Conservation (phyloP, 2,113 vertebrate genomes). For the Marmota flaviventris region DNA sequence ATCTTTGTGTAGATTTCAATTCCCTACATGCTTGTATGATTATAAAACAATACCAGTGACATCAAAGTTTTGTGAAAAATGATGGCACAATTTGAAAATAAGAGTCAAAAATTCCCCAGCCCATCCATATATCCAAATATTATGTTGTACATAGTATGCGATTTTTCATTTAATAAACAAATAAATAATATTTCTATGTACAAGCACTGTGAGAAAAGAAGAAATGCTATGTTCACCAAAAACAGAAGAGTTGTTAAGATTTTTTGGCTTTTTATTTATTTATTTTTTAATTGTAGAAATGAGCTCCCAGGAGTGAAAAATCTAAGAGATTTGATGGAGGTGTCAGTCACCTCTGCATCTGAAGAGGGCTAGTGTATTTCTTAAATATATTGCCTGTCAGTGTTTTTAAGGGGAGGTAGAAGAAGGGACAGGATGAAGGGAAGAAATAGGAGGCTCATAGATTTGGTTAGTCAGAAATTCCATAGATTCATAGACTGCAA, state of each 20-base stretch:
- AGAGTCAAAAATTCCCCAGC: not conserved
- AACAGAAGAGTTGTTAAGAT: not conserved
- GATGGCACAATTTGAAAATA: not conserved
- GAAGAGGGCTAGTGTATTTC: not conserved
- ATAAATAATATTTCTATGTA: not conserved
- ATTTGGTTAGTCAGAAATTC: not conserved
- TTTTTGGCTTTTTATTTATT: no score
- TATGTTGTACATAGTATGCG: not conserved
- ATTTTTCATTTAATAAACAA: not conserved
- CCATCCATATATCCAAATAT: not conserved
- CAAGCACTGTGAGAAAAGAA: not conserved
- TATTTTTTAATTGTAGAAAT: not conserved
- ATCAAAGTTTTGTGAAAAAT: constrained; percentile 25
- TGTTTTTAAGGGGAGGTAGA: not conserved
- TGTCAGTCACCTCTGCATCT: not conserved
- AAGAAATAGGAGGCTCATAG: not conserved
- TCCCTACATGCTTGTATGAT: not conserved
- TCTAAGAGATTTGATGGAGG: not conserved
- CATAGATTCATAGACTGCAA: not conserved
- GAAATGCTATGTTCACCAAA: not conserved
- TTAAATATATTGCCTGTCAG: not conserved
- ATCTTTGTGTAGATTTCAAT: not conserved
- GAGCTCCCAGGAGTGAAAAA: not conserved
- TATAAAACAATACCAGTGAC: not conserved
- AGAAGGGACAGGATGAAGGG: not conserved